Conservation (phyloP, 2,797 vertebrate species). For the Sparidentex hasta region DNA sequence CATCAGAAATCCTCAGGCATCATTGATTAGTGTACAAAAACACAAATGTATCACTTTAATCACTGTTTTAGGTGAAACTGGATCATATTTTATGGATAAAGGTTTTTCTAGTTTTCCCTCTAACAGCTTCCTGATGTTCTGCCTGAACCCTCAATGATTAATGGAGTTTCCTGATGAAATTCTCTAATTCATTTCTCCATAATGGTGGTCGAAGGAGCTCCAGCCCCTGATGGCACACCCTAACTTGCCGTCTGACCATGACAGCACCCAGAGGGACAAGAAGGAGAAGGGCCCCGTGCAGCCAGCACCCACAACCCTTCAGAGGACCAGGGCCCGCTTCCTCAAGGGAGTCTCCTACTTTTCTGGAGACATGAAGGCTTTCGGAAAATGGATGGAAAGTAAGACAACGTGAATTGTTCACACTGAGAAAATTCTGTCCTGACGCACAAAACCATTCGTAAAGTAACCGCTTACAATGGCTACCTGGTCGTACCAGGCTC, state of each 20-base stretch:
- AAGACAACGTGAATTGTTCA: slow-evolving; percentile 48
- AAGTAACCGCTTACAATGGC: no score
- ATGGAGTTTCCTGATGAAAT: neutral
- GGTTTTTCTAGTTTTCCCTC: no score
- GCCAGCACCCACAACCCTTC: neutral
- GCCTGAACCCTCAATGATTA: no score
- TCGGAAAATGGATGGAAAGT: slow-evolving; percentile 93
- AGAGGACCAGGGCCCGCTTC: slow-evolving; percentile 68
- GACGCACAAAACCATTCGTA: neutral
- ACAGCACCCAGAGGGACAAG: slow-evolving; percentile 8
- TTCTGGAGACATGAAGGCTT: slow-evolving; percentile 92
- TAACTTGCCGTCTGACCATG: slow-evolving; percentile 30
- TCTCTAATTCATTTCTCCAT: neutral
- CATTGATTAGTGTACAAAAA: no score
- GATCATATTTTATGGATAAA: no score
- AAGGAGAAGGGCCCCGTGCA: slow-evolving; percentile 31
- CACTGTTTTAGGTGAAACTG: no score
- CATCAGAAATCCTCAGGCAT: no score
- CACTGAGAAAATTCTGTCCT: neutral
- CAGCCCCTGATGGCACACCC: slow-evolving; percentile 83
- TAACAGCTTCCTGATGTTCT: no score
- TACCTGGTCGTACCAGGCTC: no score
- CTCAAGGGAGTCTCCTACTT: slow-evolving; percentile 86
- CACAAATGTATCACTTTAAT: no score
- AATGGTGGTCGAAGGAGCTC: slow-evolving; percentile 75